A percentile compares a stretch with the other conserved stretches of the same genome.
These are phyloP conservation scores for Metalampra italica DNA, from an alignment of 2,888 invertebrate genomes.

Conservation along the genomic window DNA sequence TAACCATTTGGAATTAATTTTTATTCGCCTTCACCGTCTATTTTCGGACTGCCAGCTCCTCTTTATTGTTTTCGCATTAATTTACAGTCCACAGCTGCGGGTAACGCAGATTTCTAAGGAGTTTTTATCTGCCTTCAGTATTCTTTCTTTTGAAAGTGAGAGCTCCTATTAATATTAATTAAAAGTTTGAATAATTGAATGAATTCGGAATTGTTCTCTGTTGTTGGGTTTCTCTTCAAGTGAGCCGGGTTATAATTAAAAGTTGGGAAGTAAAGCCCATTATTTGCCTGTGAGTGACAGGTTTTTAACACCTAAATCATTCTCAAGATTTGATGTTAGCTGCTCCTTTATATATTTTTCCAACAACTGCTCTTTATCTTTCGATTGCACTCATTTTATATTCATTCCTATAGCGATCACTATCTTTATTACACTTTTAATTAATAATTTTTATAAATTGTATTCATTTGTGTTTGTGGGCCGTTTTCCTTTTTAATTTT, in stretches of 20 bases:
- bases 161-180: slow-evolving; percentile 78
- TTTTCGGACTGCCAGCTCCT: slow-evolving; percentile 51
- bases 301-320: slow-evolving; percentile 27
- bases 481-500: not conserved
- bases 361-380: too few relatives aligned
- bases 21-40: slow-evolving; percentile 56
- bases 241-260: slow-evolving; percentile 71
- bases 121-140: slow-evolving; percentile 70
- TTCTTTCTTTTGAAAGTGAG: slow-evolving; percentile 74
- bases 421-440: too few relatives aligned
- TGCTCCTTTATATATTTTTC: not conserved
- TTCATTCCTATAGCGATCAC: too few relatives aligned
- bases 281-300: slow-evolving; percentile 62
- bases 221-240: slow-evolving; percentile 61
- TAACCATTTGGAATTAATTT: slow-evolving; percentile 70
- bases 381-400: too few relatives aligned
- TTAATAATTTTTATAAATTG: too few relatives aligned
- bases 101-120: slow-evolving; percentile 73
- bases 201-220: slow-evolving; percentile 68
- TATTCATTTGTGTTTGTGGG: too few relatives aligned
- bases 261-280: slow-evolving; percentile 52
- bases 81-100: slow-evolving; percentile 73
- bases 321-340: not conserved
- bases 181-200: slow-evolving; percentile 78
- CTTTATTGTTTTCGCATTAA: slow-evolving; percentile 77